Conservation (phyloP, 64 coral and sea anemone species). For the Dendrophyllia cribrosa region DNA sequence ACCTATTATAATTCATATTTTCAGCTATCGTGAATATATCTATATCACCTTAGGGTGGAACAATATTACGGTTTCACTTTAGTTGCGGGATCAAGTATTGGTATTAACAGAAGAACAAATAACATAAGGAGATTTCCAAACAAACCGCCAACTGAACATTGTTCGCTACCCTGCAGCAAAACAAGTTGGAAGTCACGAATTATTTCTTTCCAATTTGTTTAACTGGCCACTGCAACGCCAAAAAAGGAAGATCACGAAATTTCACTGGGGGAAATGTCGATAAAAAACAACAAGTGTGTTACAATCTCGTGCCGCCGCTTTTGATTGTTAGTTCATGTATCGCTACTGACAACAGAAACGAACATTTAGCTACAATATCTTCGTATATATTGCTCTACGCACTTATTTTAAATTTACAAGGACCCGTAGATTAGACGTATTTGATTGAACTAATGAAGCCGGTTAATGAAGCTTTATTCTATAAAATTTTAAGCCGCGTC, state of each 20-base stretch:
- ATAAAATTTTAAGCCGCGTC: too few relatives aligned
- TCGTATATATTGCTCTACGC: too few relatives aligned
- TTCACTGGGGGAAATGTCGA: neutral
- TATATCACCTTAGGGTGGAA: neutral
- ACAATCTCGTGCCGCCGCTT: neutral
- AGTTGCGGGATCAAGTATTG: neutral
- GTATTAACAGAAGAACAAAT: neutral
- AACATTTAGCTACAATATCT: too few relatives aligned
- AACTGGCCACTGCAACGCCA: neutral
- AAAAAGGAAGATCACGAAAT: neutral
- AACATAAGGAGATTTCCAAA: conserved; percentile 10
- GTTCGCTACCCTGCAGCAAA: neutral
- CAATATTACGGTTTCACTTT: neutral
- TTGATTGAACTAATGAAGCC: too few relatives aligned
- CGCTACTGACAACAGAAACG: too few relatives aligned
- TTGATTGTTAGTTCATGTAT: too few relatives aligned
- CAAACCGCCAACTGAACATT: neutral
- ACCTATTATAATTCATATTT: too few relatives aligned
- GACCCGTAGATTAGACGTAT: too few relatives aligned
- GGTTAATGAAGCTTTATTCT: too few relatives aligned
- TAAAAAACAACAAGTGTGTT: neutral
- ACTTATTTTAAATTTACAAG: too few relatives aligned
- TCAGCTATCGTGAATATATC: neutral
- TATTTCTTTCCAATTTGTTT: neutral
- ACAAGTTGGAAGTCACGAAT: neutral